Evolutionary conservation across 2,113 vertebrate species (phyloP).

Genomic region (Pardalotus punctatus): DNA sequence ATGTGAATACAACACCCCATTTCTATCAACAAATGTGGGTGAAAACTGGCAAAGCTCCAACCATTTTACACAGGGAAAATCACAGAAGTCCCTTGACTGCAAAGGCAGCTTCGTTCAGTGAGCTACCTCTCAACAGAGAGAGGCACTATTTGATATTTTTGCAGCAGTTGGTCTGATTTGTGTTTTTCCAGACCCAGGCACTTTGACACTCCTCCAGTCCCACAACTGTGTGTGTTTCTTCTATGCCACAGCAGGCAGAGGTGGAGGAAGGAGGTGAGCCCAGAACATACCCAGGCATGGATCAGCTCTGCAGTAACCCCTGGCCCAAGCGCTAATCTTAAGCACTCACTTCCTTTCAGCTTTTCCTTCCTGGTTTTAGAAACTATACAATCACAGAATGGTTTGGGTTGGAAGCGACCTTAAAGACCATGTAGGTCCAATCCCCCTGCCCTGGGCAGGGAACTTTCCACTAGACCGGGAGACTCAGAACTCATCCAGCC

Average conservation of each 20-base stretch:
- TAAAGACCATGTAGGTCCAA: not conserved
- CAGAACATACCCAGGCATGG: not conserved
- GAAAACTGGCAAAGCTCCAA: not conserved
- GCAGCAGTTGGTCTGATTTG: not conserved
- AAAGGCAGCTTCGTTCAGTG: not conserved
- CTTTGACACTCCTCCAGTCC: not conserved
- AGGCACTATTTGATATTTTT: not conserved
- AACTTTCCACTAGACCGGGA: not conserved
- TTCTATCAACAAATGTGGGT: not conserved
- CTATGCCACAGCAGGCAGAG: accelerated
- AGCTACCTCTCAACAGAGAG: not conserved
- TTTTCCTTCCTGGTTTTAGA: not conserved
- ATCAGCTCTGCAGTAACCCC: not conserved
- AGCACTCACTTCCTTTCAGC: not conserved
- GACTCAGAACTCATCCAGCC: not conserved
- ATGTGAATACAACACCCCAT: not conserved
- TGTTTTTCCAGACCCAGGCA: not conserved
- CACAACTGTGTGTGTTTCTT: accelerated
- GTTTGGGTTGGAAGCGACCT: not conserved
- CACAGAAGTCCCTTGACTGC: not conserved
- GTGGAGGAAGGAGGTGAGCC: not conserved
- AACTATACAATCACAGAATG: not conserved
- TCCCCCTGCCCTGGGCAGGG: accelerated
- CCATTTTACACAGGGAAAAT: not conserved
- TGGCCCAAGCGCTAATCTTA: not conserved